Base-by-base conservation (phyloP, 2,888 invertebrate genomes). In the Lamellibrachia satsuma region DNA sequence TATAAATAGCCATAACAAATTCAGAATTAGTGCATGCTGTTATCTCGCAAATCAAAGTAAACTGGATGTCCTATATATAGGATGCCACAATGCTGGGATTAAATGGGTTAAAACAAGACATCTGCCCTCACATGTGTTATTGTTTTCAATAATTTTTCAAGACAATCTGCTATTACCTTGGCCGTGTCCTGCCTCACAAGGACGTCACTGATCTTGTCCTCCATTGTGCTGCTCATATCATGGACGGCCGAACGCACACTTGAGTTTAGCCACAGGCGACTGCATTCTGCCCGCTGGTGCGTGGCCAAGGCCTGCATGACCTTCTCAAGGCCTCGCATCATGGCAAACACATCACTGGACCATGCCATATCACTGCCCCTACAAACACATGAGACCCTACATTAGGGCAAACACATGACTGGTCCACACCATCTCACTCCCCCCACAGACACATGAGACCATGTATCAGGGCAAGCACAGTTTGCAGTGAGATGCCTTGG, bases 191-290 rank as follows among this genome's bases (percentile, higher is more conserved):
- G 93, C 60, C 92, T 94, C 9, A 93, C 75, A n/a, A 94, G 27
- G 60, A 92, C 93, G 91, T 94, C 94, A 93, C 94, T 95, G 11
- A 94, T 60, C 27, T 91, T 92, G 27, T 95, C 95, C 92, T 95
- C 95, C 9, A 94, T 75, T 57, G 94, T 94, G 6, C 90, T 57
- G 75, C 94, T 93, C 2, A 94, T 92, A 52, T 94, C 93, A 92
- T 94, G 93, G 7, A 94, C 94, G 7, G 94, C 94, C 9, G 94
- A 92, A 91, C 94, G 94, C 2, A 96, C 52, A 93, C 95, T 96
- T 39, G 96, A 96, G 93, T 96, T 96, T 6, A 94, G 93, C 96
- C 96, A 96, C 7, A 93, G 94, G 9, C 94, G 94, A 91, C 93
- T 92, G 4, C 94, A 75, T 92, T 96, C 95, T 92, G 93, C 94